Evolutionary conservation across 2,888 invertebrate genomes (phyloP).

Genomic region (Nomada ruficornis): DNA sequence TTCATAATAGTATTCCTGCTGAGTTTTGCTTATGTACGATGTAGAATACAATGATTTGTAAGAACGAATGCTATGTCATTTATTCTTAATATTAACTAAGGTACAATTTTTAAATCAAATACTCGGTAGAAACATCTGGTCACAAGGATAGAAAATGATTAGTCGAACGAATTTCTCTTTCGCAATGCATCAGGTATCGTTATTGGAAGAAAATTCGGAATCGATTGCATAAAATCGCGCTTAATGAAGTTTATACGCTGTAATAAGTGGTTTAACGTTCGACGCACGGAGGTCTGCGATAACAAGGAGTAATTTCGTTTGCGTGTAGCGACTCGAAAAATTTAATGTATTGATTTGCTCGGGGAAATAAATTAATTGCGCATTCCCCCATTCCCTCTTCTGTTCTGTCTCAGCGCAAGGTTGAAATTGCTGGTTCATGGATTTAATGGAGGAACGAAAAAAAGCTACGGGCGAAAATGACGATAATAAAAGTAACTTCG

Average conservation of each 20-base stretch:
- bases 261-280: conserved; percentile 28
- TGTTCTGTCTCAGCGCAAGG: background rate
- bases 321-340: conserved; percentile 21
- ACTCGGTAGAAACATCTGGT: no score
- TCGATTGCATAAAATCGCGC: conserved; percentile 9
- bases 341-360: conserved; percentile 7
- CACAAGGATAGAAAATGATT: background rate
- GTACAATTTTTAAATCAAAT: background rate
- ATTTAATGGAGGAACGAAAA: conserved; percentile 29
- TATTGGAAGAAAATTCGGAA: conserved; percentile 16
- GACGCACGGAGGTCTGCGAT: conserved; percentile 22
- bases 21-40: background rate
- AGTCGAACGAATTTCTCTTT: background rate
- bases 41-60: no score
- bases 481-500: conserved; percentile 56
- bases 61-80: background rate
- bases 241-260: conserved; percentile 7
- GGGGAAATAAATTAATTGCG: conserved; percentile 24
- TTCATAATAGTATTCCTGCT: background rate
- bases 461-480: conserved; percentile 39
- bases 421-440: conserved; percentile 9
- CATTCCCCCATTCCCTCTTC: background rate
- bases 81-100: conserved; percentile 5
- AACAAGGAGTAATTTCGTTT: conserved; percentile 31
- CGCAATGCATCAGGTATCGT: background rate